A percentile compares a stretch with the other conserved stretches of the same genome.
Conservation (phyloP, 2,888 invertebrate genomes). For the Campopleginae sp. region DNA sequence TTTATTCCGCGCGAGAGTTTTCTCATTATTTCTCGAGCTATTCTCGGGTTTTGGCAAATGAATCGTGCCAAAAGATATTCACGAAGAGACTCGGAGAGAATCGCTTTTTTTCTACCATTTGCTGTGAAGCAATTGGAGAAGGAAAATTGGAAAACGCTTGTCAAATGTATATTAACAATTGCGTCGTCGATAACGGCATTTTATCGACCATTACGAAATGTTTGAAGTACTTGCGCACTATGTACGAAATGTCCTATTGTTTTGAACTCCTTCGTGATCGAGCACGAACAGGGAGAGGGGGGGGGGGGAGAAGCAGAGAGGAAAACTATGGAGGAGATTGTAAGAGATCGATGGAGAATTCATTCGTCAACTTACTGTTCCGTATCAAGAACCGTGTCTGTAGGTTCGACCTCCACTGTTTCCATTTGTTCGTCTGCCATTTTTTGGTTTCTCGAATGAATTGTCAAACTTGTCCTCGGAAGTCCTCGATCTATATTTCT, state of each 20-base stretch:
- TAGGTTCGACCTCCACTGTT: constrained; percentile 53
- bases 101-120: background rate
- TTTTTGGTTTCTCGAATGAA: constrained; percentile 48
- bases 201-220: constrained; percentile 29
- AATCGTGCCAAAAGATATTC: background rate
- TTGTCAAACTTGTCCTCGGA: constrained; percentile 28
- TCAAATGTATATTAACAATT: background rate
- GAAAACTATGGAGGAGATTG: background rate
- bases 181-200: constrained; percentile 22
- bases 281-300: background rate
- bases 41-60: constrained; percentile 28
- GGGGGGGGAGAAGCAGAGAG: background rate
- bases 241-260: constrained; percentile 3
- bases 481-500: constrained; percentile 3
- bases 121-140: background rate
- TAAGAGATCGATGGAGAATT: background rate
- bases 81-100: background rate
- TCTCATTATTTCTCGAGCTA: constrained; percentile 1
- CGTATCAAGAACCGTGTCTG: constrained; percentile 3
- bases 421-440: constrained; percentile 69
- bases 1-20: constrained; percentile 12
- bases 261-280: constrained; percentile 5
- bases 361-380: constrained; percentile 45
- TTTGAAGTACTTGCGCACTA: constrained; percentile 39
- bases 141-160: background rate